Conservation (phyloP, 2,888 invertebrate species). For the Troides oblongomaculatus region DNA sequence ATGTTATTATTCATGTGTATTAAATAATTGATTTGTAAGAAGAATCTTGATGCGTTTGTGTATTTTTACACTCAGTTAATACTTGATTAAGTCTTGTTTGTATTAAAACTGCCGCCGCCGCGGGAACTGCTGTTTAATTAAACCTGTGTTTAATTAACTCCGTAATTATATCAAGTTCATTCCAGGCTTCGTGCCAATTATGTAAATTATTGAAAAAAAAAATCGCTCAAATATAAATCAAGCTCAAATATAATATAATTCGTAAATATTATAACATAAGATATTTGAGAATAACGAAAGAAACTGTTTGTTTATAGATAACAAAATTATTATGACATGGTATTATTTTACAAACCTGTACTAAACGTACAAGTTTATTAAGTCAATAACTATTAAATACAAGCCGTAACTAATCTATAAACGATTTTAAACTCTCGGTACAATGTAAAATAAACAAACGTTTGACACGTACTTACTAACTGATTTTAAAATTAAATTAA, state of each 20-base stretch:
- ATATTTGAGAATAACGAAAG: neutral
- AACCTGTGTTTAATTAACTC: slow-evolving; percentile 19
- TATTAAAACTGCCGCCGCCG: slow-evolving; percentile 20
- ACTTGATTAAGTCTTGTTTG: slow-evolving; percentile 20
- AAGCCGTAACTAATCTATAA: neutral
- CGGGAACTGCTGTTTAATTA: slow-evolving; percentile 20
- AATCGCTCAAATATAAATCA: slow-evolving; percentile 10
- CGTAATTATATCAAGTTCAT: slow-evolving; percentile 24
- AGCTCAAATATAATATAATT: slow-evolving; percentile 7
- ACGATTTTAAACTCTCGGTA: neutral
- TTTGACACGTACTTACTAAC: neutral
- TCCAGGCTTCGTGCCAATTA: slow-evolving; percentile 17
- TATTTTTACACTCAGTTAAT: slow-evolving; percentile 20
- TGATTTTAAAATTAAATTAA: no score
- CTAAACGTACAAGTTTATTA: neutral
- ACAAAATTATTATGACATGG: neutral
- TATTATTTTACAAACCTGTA: neutral
- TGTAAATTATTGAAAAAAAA: slow-evolving; percentile 21
- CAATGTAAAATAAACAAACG: neutral
- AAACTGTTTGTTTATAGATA: neutral
- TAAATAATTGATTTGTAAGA: neutral
- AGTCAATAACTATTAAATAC: neutral
- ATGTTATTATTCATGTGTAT: no score
- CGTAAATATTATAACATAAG: neutral
- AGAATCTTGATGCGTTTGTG: neutral